Evolutionary conservation across 2,113 vertebrate genomes (phyloP), one percentile per base, ranked within the genome.

Genomic region (Cynoglossus semilaevis): DNA sequence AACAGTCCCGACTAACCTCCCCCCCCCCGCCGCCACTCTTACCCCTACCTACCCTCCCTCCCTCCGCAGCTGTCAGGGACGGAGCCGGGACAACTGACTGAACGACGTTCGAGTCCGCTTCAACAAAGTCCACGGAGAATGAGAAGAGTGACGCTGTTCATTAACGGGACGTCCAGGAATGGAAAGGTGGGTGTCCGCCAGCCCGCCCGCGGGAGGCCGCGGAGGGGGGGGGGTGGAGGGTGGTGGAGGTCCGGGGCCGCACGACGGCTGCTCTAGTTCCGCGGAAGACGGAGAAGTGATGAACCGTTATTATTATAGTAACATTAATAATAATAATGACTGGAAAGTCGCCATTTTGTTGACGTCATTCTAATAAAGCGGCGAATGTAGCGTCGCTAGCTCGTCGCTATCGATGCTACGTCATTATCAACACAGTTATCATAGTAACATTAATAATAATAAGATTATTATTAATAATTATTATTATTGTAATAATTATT

Each of bases 61-160:
- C n/a, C n/a, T n/a, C n/a, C n/a, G n/a, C n/a, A 67, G 49, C 72
- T 52, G 57, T 10, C 22, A 8, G 19, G n/a, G 54, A 52, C 14
- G 1, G 54, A 50, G 14, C 1, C 29, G 16, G n/a, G 29, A 0
- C 63, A 54, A 9, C 35, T 18, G 4, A 42, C 16, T 7, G 8
- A 41, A 15, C 45, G 58, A 45, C 35, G 50, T 13, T 17, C 38
- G 48, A 51, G 5, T 18, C 47, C 36, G 35, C 18, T 14, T 1
- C 45, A 63, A 75, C 73, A 73, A 76, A 81, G 77, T 67, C 37
- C 29, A 42, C 65, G 76, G 85, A 91, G 74, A 82, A 98, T 98
- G 96, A 92, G 94, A 92, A 91, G 95, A 91, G 96, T 96, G 38
- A 98, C 95, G 72, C 89, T 98, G 70, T 98, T 98, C 87, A 91